Evolutionary conservation across 1,140 invertebrate species (phyloP).

Genomic region (Lethrus apterus): DNA sequence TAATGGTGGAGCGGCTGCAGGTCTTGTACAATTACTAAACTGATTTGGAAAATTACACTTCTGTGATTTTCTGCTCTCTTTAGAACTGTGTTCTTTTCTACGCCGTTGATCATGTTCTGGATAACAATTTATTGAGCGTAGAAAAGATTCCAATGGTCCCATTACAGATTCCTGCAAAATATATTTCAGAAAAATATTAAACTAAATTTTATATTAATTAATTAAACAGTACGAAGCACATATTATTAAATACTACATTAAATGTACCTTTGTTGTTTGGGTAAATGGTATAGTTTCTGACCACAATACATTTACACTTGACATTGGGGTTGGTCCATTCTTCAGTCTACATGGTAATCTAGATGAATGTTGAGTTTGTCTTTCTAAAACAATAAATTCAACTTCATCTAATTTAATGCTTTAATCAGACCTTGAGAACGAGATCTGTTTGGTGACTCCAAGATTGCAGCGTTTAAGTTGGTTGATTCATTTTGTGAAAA

Average conservation of each 20-base stretch:
- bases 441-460: not conserved
- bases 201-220: not conserved
- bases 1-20: conserved; percentile 28
- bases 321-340: not conserved
- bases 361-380: not conserved
- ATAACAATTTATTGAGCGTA: conserved; percentile 36
- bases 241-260: not conserved
- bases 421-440: no score
- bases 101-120: conserved; percentile 35
- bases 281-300: conserved; percentile 29
- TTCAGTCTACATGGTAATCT: not conserved
- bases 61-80: not conserved
- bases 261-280: conserved; percentile 27
- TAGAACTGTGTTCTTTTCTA: conserved; percentile 17
- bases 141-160: conserved; percentile 34
- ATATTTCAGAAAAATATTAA: not conserved
- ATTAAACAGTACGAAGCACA: no score
- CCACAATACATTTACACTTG: not conserved
- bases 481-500: conserved; percentile 16
- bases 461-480: conserved; percentile 1
- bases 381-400: not conserved
- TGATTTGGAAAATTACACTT: not conserved
- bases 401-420: not conserved
- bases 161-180: conserved; percentile 13
- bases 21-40: not conserved